phyloP scores from a whole-genome alignment of 2,888 invertebrate genomes.

The Hirtodrosophila duncani region DNA sequence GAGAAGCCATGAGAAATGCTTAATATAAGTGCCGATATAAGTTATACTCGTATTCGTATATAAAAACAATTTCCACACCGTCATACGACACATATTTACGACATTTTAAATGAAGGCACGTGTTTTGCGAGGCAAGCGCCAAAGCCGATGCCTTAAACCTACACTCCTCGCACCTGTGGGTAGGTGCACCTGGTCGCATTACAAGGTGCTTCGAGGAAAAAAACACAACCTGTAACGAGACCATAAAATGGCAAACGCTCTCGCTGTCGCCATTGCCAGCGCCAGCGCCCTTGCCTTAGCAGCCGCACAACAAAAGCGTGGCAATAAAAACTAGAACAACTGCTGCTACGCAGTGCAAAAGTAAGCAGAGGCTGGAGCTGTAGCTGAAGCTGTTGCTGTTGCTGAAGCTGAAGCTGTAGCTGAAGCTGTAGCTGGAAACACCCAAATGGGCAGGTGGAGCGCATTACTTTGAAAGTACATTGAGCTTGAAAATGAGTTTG shows the following conservation, averaged over 20 bases:
- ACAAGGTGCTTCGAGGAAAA: slow-evolving; percentile 1
- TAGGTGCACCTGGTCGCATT: not conserved
- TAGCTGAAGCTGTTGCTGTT: no score
- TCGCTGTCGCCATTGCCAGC: slow-evolving; percentile 9
- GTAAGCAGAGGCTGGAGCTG: not conserved
- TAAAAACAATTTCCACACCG: not conserved
- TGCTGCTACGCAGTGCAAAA: not conserved
- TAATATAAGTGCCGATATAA: no score
- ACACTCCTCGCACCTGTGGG: slow-evolving; percentile 9
- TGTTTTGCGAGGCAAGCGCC: slow-evolving; percentile 37
- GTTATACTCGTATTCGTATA: no score
- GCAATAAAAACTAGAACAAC: slow-evolving; percentile 1
- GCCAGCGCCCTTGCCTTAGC: no score
- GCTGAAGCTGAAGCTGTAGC: no score
- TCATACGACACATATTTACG: slow-evolving; percentile 45
- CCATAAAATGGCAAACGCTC: slow-evolving; percentile 55
- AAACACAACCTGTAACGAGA: slow-evolving; percentile 43
- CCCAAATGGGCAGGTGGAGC: slow-evolving; percentile 49
- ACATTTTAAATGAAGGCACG: slow-evolving; percentile 59
- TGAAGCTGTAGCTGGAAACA: no score
- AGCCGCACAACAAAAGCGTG: slow-evolving; percentile 15
- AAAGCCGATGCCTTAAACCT: slow-evolving; percentile 28
- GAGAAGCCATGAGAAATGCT: no score
- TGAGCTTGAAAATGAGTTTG: slow-evolving; percentile 70
- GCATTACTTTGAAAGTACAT: slow-evolving; percentile 65